phyloP scores from a whole-genome alignment of 2,888 invertebrate species.

The Andrena chrysosceles region DNA sequence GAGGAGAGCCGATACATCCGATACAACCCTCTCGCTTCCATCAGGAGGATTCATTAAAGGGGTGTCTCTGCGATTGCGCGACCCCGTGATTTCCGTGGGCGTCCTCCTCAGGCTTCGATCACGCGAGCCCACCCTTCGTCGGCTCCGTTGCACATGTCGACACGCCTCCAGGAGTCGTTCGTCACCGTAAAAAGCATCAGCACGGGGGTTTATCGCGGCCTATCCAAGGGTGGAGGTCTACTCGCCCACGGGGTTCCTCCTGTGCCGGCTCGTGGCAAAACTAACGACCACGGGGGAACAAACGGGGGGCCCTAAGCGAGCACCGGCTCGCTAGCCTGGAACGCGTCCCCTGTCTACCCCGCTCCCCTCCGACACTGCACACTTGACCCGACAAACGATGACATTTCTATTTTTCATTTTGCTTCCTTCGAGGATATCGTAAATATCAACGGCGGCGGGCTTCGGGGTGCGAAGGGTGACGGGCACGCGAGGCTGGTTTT shows the following conservation, averaged over 20 bases:
- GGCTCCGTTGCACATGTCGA: slow-evolving; percentile 74
- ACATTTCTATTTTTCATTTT: slow-evolving; percentile 70
- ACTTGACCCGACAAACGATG: slow-evolving; percentile 73
- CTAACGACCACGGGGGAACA: slow-evolving; percentile 36
- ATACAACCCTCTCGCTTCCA: slow-evolving; percentile 32
- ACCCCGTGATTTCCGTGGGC: slow-evolving; percentile 73
- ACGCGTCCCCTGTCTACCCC: slow-evolving; percentile 26
- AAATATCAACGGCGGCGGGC: slow-evolving; percentile 49
- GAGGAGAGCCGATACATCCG: slow-evolving; percentile 30
- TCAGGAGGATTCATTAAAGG: slow-evolving; percentile 54
- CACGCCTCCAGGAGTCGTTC: slow-evolving; percentile 78
- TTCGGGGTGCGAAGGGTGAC: slow-evolving; percentile 36
- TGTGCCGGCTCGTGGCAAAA: slow-evolving; percentile 45
- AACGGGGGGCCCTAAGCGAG: neutral
- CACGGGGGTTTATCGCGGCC: slow-evolving; percentile 57
- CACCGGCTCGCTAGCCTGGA: slow-evolving; percentile 14
- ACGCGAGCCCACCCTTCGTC: slow-evolving; percentile 71
- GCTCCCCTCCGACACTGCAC: slow-evolving; percentile 32
- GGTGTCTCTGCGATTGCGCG: slow-evolving; percentile 73
- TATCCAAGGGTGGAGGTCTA: slow-evolving; percentile 57
- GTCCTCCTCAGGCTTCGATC: slow-evolving; percentile 70
- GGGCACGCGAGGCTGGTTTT: slow-evolving; percentile 11
- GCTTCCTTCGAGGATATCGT: slow-evolving; percentile 57
- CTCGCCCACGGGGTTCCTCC: slow-evolving; percentile 47
- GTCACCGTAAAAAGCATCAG: slow-evolving; percentile 75